Evolutionary conservation across 2,113 vertebrate genomes (phyloP), one percentile per base, ranked within the genome.

Genomic region (Chloebia gouldiae): DNA sequence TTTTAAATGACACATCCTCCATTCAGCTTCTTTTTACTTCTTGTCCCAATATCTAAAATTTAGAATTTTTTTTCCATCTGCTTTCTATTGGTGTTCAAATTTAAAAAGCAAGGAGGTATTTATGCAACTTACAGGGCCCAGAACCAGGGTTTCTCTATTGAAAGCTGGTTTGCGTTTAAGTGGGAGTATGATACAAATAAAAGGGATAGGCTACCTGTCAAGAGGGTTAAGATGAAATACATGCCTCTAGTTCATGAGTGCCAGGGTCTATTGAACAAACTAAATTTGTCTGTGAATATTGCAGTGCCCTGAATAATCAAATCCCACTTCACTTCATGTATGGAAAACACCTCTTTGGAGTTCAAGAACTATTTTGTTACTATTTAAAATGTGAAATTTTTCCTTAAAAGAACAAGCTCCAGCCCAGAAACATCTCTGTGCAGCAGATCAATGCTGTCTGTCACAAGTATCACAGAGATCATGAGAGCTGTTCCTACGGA

Each of bases 221-320:
- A 60, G 47, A 65, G 21, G 56, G 64, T 47, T 63, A 27, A 20
- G 45, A 37, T 56, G 8, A 71, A 33, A 65, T 21, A 60, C 31
- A 37, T 53, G 42, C 51, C 47, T 35, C 25, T 31, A 49, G 54
- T 2, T 4, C 12, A 7, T 0, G 1, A 84, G 8, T 35, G 21
- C 33, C 60, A 65, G 25, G 9, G 35, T 16, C 42, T 53, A 9
- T 2, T 76, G n/a, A 50, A 72, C 35, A 89, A 72, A 51, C 30
- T 53, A 27, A 91, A 73, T 51, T 33, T 13, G 21, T 10, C 81
- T 70, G 68, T 25, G 47, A 65, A 47, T 11, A 40, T 0, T 30
- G 63, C 53, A 64, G 15, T 37, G 37, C 28, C 66, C 57, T 54
- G 37, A 40, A 54, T 15, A 17, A 81, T 15, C 65, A 80, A 66